Evolutionary conservation across 2,113 vertebrate genomes (phyloP).

Genomic region (Hemicordylus capensis): DNA sequence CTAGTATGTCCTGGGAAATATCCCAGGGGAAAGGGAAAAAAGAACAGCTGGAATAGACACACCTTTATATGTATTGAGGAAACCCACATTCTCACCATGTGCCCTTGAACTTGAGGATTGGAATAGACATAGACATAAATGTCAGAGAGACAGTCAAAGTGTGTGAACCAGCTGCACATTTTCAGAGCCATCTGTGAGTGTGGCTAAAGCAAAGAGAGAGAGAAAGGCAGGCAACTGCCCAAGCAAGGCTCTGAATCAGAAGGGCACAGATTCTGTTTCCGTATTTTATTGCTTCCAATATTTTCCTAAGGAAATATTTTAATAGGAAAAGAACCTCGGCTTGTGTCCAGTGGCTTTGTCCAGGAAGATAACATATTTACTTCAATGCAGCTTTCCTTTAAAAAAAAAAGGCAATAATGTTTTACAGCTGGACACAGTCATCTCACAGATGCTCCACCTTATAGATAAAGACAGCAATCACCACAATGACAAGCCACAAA

Average conservation of each 20-base stretch:
- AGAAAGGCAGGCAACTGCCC: neutral
- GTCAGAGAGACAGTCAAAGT: neutral
- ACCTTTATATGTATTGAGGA: neutral
- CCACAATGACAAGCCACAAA: slow-evolving; percentile 27
- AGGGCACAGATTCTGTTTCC: neutral
- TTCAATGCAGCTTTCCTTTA: neutral
- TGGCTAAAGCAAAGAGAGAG: neutral
- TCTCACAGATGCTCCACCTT: slow-evolving; percentile 13
- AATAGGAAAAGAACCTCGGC: slow-evolving; percentile 1
- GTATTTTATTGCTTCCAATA: neutral
- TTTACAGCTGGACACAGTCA: slow-evolving; percentile 38
- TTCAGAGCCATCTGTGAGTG: slow-evolving; percentile 9
- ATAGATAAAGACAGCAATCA: neutral
- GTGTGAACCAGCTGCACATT: neutral
- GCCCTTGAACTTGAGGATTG: neutral
- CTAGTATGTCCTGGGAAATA: neutral
- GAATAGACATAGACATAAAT: neutral
- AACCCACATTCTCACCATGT: neutral
- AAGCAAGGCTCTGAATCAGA: neutral
- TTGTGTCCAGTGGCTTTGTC: slow-evolving; percentile 3
- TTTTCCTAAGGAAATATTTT: slow-evolving; percentile 32
- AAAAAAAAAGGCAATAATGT: slow-evolving; percentile 2
- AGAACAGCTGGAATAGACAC: neutral
- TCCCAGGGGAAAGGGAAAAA: too few species aligned
- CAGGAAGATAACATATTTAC: neutral